Evolutionary conservation across 2,797 vertebrate genomes (phyloP), one percentile per base, ranked within the genome.

Genomic region (Discoglossus pictus): DNA sequence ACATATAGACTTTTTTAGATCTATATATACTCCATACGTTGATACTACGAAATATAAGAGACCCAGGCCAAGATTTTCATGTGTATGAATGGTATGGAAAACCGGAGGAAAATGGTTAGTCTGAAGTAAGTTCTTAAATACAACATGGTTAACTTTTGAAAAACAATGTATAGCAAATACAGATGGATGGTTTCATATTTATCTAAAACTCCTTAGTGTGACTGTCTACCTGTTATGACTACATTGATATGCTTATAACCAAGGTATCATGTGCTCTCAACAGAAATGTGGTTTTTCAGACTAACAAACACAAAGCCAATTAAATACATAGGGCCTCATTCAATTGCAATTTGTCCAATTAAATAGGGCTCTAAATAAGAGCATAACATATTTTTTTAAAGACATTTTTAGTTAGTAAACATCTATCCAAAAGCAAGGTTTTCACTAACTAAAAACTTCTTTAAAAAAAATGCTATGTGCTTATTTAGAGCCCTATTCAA

Each of bases 281-380:
- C 18, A 15, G 27, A 31, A 44, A 15, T 43, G 39, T 65, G 15
- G 51, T 54, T 55, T 36, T 42, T 65, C 25, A 46, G 35, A 47
- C 62, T 24, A 15, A 65, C 27, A 54, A 65, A 46, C 50, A 36
- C 46, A 15, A 65, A 46, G 17, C 62, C 27, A 54, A 46, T 54
- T 54, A 65, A 35, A 46, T 54, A 16, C 42, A 64, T 40, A 13
- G 15, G 34, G n/a, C n/a, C n/a, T n/a, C n/a, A n/a, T n/a, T n/a
- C n/a, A n/a, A n/a, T n/a, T n/a, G n/a, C n/a, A n/a, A n/a, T n/a
- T n/a, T n/a, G n/a, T n/a, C n/a, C n/a, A n/a, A n/a, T n/a, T n/a
- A n/a, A n/a, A n/a, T n/a, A n/a, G n/a, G n/a, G n/a, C n/a, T n/a
- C n/a, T n/a, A n/a, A n/a, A n/a, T n/a, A n/a, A n/a, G n/a, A n/a